Percentiles rank a stretch among this genome's conserved stretches.
These are phyloP conservation scores for Perca fluviatilis DNA, from an alignment of 2,113 vertebrate genomes.

Conservation along the genomic window DNA sequence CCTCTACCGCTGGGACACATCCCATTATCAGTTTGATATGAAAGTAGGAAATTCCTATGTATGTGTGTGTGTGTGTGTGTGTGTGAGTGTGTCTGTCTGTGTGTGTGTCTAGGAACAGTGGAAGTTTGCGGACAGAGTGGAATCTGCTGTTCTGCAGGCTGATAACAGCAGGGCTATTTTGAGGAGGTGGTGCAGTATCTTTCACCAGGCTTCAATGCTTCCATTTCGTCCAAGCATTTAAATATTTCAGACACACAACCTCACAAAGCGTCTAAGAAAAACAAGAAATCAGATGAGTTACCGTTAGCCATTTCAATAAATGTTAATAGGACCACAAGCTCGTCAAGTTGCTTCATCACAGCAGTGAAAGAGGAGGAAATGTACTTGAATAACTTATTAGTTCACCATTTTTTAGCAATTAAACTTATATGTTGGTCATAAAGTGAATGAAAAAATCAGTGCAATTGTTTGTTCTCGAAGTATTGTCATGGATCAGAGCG, in stretches of 20 bases:
- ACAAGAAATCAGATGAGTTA: background rate
- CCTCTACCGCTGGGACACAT: too few relatives aligned
- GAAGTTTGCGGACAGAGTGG: constrained; percentile 27
- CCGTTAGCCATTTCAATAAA: background rate
- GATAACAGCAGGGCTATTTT: constrained; percentile 60
- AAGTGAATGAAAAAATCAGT: background rate
- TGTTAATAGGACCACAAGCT: background rate
- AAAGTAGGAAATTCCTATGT: too few relatives aligned
- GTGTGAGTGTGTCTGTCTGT: background rate
- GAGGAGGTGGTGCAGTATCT: constrained; percentile 40
- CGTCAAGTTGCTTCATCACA: background rate
- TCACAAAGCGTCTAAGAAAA: background rate
- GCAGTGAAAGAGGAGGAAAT: background rate
- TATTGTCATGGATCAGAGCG: background rate
- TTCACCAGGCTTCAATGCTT: constrained; percentile 39
- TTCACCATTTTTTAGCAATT: background rate
- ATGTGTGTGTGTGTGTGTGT: background rate
- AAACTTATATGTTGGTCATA: background rate
- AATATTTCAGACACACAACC: constrained; percentile 61
- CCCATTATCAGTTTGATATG: too few relatives aligned
- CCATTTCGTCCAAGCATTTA: constrained; percentile 26
- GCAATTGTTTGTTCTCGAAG: background rate
- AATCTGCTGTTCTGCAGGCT: constrained; percentile 49
- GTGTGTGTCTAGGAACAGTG: constrained; percentile 27
- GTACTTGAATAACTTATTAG: background rate